Evolutionary conservation across 2,888 invertebrate species (phyloP).

Genomic region (Embidobia sp.): DNA sequence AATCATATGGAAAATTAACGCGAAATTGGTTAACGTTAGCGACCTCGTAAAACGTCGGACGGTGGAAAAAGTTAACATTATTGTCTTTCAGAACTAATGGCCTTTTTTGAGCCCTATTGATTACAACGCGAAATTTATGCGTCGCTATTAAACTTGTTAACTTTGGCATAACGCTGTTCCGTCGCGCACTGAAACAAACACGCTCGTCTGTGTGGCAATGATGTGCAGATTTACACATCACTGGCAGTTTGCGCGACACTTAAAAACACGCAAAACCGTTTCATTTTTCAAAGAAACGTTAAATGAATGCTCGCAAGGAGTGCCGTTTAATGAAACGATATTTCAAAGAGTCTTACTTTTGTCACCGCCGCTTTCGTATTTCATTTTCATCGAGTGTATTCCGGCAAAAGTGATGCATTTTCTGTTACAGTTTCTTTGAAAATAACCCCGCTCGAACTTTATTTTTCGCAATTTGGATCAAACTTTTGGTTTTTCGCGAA

Average conservation of each 20-base stretch:
- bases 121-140: no score
- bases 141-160: constrained; percentile 31
- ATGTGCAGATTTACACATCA: constrained; percentile 42
- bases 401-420: not conserved
- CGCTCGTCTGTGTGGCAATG: constrained; percentile 32
- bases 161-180: constrained; percentile 36
- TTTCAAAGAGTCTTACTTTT: constrained; percentile 36
- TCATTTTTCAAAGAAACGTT: constrained; percentile 36
- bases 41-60: no score
- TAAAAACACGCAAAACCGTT: constrained; percentile 19
- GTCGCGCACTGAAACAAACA: constrained; percentile 23
- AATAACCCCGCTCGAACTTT: not conserved
- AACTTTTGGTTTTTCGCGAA: no score
- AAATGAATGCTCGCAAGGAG: constrained; percentile 29
- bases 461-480: no score
- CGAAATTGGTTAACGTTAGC: no score
- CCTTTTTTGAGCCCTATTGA: no score
- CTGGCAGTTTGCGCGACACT: constrained; percentile 15
- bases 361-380: constrained; percentile 20
- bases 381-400: constrained; percentile 7
- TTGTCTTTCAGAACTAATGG: no score
- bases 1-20: no score
- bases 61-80: no score
- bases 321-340: constrained; percentile 33
- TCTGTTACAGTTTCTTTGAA: not conserved